Percentiles rank a stretch among this genome's conserved stretches.
Evolutionary conservation across 2,888 invertebrate species (phyloP).

Genomic region (Coenonympha glycerion): DNA sequence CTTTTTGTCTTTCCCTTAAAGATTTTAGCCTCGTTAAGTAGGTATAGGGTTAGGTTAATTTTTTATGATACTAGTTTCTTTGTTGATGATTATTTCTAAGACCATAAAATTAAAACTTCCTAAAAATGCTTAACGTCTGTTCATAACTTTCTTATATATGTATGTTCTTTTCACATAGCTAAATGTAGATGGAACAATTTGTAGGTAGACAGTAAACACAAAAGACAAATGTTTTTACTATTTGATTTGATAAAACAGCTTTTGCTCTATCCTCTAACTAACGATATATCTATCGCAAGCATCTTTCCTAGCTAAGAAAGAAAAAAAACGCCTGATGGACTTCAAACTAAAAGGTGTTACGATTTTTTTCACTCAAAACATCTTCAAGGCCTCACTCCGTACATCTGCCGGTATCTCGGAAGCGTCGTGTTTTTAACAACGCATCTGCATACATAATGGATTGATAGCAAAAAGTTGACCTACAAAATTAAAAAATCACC

Average conservation of each 20-base stretch:
- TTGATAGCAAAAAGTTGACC: constrained; percentile 73
- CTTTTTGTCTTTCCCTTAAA: too few species aligned
- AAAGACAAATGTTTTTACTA: too few species aligned
- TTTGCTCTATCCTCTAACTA: background rate
- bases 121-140: too few species aligned
- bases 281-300: background rate
- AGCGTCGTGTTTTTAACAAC: constrained; percentile 53
- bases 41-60: too few species aligned
- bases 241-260: too few species aligned
- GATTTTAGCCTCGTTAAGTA: too few species aligned
- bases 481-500: constrained; percentile 58
- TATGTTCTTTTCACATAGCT: too few species aligned
- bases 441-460: constrained; percentile 69
- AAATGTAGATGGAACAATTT: too few species aligned
- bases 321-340: constrained; percentile 46
- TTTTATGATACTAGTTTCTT: background rate
- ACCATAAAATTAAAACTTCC: too few species aligned
- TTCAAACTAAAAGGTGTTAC: constrained; percentile 56
- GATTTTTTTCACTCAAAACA: constrained; percentile 54
- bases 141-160: too few species aligned
- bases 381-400: constrained; percentile 61
- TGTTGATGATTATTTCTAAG: background rate
- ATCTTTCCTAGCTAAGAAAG: background rate
- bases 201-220: too few species aligned
- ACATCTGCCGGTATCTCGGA: constrained; percentile 65